These are phyloP conservation scores for Helobdella robusta DNA, from an alignment of 2,888 invertebrate genomes.

Conservation along the genomic window DNA sequence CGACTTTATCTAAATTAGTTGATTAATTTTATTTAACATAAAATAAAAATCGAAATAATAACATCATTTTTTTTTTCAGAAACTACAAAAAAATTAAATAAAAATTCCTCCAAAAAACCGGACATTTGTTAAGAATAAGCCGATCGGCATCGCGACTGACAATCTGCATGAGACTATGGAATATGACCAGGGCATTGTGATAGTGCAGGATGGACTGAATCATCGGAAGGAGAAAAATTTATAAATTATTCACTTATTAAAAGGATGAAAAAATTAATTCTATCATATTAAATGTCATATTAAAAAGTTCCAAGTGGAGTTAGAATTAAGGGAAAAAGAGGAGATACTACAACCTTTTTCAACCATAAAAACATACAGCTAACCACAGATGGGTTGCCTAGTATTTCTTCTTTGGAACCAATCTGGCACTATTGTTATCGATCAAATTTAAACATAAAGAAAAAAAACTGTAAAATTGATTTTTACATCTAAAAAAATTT, in stretches of 20 bases:
- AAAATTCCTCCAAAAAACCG: conserved; percentile 42
- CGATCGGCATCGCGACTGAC: conserved; percentile 79
- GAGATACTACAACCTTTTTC: not conserved
- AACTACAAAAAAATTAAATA: not conserved
- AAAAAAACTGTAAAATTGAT: too few species aligned
- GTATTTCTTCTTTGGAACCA: conserved; percentile 90
- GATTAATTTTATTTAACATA: not conserved
- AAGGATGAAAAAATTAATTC: not conserved
- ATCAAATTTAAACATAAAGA: too few species aligned
- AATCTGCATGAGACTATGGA: conserved; percentile 92
- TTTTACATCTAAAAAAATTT: too few species aligned
- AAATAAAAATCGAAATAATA: not conserved
- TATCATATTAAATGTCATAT: not conserved
- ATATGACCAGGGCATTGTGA: conserved; percentile 89
- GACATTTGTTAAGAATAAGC: conserved; percentile 79
- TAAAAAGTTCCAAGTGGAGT: too few species aligned
- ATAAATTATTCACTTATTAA: not conserved
- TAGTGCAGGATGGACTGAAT: conserved; percentile 76
- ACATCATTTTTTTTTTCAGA: not conserved
- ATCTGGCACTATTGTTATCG: too few species aligned
- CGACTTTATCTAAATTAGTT: not conserved
- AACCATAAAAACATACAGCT: conserved; percentile 7
- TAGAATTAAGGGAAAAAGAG: not conserved
- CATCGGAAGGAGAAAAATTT: not conserved
- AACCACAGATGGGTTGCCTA: conserved; percentile 66